These are phyloP conservation scores for Aspidiotus destructor DNA, from an alignment of 2,888 invertebrate genomes.

Conservation along the genomic window DNA sequence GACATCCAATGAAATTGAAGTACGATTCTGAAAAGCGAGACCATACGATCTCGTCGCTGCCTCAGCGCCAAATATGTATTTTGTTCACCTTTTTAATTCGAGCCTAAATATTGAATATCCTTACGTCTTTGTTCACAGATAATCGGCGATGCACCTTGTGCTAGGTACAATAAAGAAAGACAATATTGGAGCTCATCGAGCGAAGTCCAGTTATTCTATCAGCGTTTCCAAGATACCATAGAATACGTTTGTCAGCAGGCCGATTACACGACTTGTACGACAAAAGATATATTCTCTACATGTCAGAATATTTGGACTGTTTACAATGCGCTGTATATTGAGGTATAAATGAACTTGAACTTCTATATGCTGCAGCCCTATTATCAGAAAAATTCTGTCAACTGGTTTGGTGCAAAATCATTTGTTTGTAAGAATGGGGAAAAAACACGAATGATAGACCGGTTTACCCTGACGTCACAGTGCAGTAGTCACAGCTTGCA, in stretches of 20 bases:
- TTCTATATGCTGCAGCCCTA: too few relatives aligned
- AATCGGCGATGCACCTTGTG: neutral
- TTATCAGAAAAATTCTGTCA: too few relatives aligned
- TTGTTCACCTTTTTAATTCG: too few relatives aligned
- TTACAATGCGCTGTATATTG: neutral
- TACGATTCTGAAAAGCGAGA: too few relatives aligned
- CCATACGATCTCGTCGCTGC: too few relatives aligned
- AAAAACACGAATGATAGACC: too few relatives aligned
- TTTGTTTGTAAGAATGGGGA: too few relatives aligned
- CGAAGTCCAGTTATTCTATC: slow-evolving; percentile 49
- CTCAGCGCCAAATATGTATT: too few relatives aligned
- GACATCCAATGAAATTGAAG: too few relatives aligned
- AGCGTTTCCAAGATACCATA: slow-evolving; percentile 54
- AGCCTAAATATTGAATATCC: neutral
- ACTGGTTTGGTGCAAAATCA: too few relatives aligned
- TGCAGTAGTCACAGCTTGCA: too few relatives aligned
- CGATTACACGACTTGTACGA: slow-evolving; percentile 46
- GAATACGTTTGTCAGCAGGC: slow-evolving; percentile 54
- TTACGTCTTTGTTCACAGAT: neutral
- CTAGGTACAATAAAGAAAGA: neutral
- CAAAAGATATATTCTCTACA: neutral
- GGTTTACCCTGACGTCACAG: too few relatives aligned
- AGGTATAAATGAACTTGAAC: neutral
- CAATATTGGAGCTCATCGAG: neutral
- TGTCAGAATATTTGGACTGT: neutral